A percentile compares a stretch with the other conserved stretches of the same genome.
Evolutionary conservation across 2,888 invertebrate genomes (phyloP).

Genomic region (Acronicta psi): DNA sequence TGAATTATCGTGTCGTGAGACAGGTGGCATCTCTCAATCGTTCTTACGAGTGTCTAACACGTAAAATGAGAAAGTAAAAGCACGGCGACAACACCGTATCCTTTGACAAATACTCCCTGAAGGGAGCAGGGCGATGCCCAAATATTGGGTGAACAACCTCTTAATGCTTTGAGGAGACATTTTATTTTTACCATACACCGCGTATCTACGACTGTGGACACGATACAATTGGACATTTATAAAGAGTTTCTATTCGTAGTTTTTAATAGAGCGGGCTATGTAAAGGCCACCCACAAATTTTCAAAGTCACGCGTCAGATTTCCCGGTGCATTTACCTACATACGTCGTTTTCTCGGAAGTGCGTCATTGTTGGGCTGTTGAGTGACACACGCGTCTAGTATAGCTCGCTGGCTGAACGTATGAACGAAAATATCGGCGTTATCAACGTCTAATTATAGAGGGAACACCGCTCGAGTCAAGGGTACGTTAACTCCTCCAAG

Average conservation of each 20-base stretch:
- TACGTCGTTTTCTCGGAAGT: slow-evolving; percentile 31
- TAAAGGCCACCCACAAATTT: slow-evolving; percentile 43
- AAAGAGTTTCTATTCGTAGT: slow-evolving; percentile 49
- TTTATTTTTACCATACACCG: slow-evolving; percentile 85
- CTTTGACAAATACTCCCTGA: slow-evolving; percentile 82
- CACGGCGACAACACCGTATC: slow-evolving; percentile 71
- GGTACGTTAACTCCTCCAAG: slow-evolving; percentile 85
- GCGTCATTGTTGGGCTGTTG: slow-evolving; percentile 38
- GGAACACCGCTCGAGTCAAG: slow-evolving; percentile 83
- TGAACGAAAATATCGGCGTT: slow-evolving; percentile 72
- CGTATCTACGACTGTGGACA: slow-evolving; percentile 68
- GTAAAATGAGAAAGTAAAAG: slow-evolving; percentile 69
- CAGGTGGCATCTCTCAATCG: slow-evolving; percentile 72
- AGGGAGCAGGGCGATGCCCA: slow-evolving; percentile 83
- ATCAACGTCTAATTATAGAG: slow-evolving; percentile 83
- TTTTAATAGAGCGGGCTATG: slow-evolving; percentile 55
- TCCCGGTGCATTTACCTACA: slow-evolving; percentile 29
- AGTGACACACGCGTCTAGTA: slow-evolving; percentile 51
- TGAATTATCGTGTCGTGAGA: slow-evolving; percentile 35
- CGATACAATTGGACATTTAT: slow-evolving; percentile 56
- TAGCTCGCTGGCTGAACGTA: slow-evolving; percentile 48
- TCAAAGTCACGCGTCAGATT: slow-evolving; percentile 41
- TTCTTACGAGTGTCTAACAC: slow-evolving; percentile 59
- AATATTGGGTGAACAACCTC: slow-evolving; percentile 88
- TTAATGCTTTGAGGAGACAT: slow-evolving; percentile 86